A percentile compares a stretch with the other conserved stretches of the same genome.
Evolutionary conservation across 2,797 vertebrate species (phyloP).

Genomic region (Synaphobranchus kaupii): DNA sequence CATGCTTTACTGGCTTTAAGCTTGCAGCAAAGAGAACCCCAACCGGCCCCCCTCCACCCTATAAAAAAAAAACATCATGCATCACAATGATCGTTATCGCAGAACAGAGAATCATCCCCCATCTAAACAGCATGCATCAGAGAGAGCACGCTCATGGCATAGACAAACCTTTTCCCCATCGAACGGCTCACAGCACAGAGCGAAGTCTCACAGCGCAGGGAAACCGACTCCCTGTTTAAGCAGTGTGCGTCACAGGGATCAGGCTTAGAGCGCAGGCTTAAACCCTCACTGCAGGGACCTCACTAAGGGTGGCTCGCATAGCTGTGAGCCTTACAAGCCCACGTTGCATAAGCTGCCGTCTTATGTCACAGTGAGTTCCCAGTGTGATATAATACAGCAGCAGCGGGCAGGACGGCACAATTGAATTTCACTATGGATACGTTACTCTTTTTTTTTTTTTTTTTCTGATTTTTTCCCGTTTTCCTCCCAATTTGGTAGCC

Average conservation of each 20-base stretch:
- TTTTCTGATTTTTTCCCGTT: too few species aligned
- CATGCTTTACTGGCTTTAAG: background rate
- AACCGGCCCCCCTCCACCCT: background rate
- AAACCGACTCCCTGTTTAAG: background rate
- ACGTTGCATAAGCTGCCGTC: constrained; percentile 40
- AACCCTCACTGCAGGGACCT: constrained; percentile 10
- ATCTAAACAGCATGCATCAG: background rate
- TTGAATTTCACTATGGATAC: constrained; percentile 4
- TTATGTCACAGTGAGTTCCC: constrained; percentile 44
- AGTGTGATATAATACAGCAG: constrained; percentile 22
- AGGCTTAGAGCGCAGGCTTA: background rate
- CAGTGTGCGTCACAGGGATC: background rate
- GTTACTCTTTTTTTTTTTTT: too few species aligned
- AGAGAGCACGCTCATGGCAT: background rate
- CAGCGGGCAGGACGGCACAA: constrained; percentile 26
- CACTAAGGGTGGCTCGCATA: background rate
- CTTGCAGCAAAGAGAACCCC: background rate
- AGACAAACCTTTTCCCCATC: background rate
- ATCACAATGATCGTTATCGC: background rate
- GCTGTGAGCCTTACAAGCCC: background rate
- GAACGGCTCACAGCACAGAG: background rate
- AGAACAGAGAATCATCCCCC: background rate
- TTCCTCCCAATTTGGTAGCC: too few species aligned
- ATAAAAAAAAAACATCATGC: background rate
- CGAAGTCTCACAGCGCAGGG: background rate